These are phyloP conservation scores for Macrotus californicus DNA, from an alignment of 2,113 vertebrate genomes.

Conservation along the genomic window DNA sequence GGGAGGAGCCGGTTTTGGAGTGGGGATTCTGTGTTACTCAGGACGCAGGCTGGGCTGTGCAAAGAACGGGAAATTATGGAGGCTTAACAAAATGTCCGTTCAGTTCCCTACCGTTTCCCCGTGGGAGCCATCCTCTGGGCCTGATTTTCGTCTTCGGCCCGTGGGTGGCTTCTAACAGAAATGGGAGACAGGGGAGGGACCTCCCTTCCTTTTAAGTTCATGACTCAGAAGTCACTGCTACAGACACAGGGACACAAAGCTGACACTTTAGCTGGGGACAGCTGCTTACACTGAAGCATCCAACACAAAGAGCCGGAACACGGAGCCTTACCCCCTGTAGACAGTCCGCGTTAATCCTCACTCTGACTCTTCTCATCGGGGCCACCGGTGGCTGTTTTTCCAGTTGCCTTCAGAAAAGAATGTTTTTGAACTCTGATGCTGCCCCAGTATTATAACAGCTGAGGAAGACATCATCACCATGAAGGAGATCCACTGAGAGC, in stretches of 20 bases:
- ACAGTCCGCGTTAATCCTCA: neutral
- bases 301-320: neutral
- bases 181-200: neutral
- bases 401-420: neutral
- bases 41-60: neutral
- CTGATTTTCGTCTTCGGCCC: neutral
- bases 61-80: neutral
- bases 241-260: neutral
- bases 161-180: neutral
- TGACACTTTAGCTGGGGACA: neutral
- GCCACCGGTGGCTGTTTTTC: neutral
- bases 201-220: neutral
- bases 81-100: neutral
- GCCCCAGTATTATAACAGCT: constrained; percentile 47
- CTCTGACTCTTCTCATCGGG: neutral
- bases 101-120: neutral
- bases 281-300: neutral
- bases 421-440: constrained; percentile 35
- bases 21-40: neutral
- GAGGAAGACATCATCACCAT: constrained; percentile 55
- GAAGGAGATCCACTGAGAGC: constrained; percentile 47
- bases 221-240: neutral
- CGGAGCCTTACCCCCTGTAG: neutral
- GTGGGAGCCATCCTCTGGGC: neutral
- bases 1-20: neutral